phyloP scores from a whole-genome alignment of 2,113 vertebrate species.

The Indicator maculatus region DNA sequence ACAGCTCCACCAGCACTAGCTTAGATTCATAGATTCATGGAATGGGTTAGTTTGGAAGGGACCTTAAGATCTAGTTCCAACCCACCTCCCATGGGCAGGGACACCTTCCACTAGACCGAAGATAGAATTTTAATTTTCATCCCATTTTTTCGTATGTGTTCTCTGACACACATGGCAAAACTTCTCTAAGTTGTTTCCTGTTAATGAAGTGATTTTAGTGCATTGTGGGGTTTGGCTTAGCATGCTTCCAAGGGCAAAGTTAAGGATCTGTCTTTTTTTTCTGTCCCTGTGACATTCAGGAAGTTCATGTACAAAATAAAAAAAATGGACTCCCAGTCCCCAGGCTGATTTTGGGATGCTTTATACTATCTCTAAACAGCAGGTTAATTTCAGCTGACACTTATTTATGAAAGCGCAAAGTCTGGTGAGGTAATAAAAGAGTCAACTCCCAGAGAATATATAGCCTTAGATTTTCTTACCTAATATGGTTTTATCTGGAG shows the following conservation, averaged over 20 bases:
- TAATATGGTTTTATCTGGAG: conserved; percentile 53
- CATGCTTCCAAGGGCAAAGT: background rate
- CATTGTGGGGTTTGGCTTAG: background rate
- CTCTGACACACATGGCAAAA: background rate
- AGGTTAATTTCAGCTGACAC: conserved; percentile 69
- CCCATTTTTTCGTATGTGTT: background rate
- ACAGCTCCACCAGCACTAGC: background rate
- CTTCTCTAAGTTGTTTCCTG: background rate
- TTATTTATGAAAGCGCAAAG: conserved; percentile 71
- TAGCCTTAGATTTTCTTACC: conserved; percentile 30
- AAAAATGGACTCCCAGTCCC: background rate
- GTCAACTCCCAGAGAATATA: conserved; percentile 61
- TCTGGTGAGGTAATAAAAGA: conserved; percentile 71
- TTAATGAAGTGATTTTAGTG: background rate
- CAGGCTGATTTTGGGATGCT: conserved; percentile 39
- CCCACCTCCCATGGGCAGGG: too few species aligned
- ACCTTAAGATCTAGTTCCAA: too few species aligned
- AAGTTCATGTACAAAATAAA: background rate
- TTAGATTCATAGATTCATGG: background rate
- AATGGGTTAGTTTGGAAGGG: too few species aligned
- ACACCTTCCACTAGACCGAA: too few species aligned
- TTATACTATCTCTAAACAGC: conserved; percentile 68
- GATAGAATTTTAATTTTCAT: background rate
- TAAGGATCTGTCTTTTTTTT: background rate
- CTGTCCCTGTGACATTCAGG: background rate